These are phyloP conservation scores for Ecdyonurus torrentis DNA, from an alignment of 2,888 invertebrate species.

Conservation along the genomic window DNA sequence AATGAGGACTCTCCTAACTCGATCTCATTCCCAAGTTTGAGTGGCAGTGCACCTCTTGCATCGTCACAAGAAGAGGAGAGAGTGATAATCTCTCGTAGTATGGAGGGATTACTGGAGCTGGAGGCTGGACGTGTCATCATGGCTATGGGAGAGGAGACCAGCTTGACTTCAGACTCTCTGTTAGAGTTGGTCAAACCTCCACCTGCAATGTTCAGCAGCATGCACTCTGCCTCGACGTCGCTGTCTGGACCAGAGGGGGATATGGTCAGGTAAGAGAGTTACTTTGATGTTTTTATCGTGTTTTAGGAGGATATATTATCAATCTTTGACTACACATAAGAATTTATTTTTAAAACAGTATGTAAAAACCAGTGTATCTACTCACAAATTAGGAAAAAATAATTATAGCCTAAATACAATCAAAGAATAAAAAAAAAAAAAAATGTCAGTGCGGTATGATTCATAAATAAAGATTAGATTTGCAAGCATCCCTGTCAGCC, in stretches of 20 bases:
- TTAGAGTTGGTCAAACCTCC: slow-evolving; percentile 14
- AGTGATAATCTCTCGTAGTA: not conserved
- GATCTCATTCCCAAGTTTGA: slow-evolving; percentile 64
- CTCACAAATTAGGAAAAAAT: too few relatives aligned
- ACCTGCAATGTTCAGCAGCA: not conserved
- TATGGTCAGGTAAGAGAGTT: too few relatives aligned
- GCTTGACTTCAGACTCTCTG: slow-evolving; percentile 18
- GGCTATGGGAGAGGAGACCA: slow-evolving; percentile 13
- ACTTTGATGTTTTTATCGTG: too few relatives aligned
- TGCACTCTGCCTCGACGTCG: slow-evolving; percentile 15
- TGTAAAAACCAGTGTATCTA: too few relatives aligned
- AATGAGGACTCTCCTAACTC: slow-evolving; percentile 67
- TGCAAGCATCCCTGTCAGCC: too few relatives aligned
- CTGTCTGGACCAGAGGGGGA: slow-evolving; percentile 21
- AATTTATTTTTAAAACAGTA: too few relatives aligned
- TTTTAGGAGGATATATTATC: too few relatives aligned
- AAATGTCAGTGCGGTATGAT: too few relatives aligned
- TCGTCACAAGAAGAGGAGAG: slow-evolving; percentile 3
- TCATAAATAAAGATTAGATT: too few relatives aligned
- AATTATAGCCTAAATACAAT: too few relatives aligned
- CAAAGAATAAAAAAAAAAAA: too few relatives aligned
- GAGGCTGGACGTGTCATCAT: slow-evolving; percentile 51
- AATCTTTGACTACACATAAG: too few relatives aligned
- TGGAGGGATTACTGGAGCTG: slow-evolving; percentile 36
- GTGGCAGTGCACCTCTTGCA: slow-evolving; percentile 53